Evolutionary conservation across 2,888 invertebrate species (phyloP), one percentile per base, ranked within the genome.

Genomic region (Parochlus steinenii): DNA sequence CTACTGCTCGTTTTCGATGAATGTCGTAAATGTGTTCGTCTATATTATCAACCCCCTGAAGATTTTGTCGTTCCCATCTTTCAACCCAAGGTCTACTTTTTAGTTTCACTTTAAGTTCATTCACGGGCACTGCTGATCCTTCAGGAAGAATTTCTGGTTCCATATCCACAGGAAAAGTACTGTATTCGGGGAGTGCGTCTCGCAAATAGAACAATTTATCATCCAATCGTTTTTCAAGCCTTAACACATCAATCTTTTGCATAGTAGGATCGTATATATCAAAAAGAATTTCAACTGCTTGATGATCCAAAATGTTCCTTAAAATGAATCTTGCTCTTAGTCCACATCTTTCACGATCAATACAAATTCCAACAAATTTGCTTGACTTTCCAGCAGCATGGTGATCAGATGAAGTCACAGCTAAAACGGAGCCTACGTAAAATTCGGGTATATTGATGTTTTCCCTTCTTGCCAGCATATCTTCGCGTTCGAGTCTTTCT

Each of bases 191-290:
- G 25, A 83, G 64, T 3, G 90, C 85, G 66, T 97, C 93, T 46
- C 83, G 63, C 31, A 99, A 65, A 54, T 97, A 99, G 11, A 72
- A 64, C 31, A 99, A 61, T 47, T 83, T 74, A 17, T 82, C 76
- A 58, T 99, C 98, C 14, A 97, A 60, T 33, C 97, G 69, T 54
- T 87, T 93, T 55, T 98, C 97, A 22, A 98, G 64, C 22, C 79
- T 73, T 10, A 99, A 58, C 3, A 95, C 85, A 61, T 93, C 87
- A 22, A 99, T 77, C 50, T 72, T 77, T 46, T 78, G 78, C 42
- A 99, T 70, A 1, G 81, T 74, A 10, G 98, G 97, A 58, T 90
- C 93, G 51, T 99, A 99, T 50, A 97, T 61, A 40, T 92, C 79
- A 60, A 82, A 95, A 44, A 65, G 56, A 5, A 68, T 64, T 58